Base-by-base conservation (phyloP, 2,797 vertebrate species). In the Syndactyla subalaris region DNA sequence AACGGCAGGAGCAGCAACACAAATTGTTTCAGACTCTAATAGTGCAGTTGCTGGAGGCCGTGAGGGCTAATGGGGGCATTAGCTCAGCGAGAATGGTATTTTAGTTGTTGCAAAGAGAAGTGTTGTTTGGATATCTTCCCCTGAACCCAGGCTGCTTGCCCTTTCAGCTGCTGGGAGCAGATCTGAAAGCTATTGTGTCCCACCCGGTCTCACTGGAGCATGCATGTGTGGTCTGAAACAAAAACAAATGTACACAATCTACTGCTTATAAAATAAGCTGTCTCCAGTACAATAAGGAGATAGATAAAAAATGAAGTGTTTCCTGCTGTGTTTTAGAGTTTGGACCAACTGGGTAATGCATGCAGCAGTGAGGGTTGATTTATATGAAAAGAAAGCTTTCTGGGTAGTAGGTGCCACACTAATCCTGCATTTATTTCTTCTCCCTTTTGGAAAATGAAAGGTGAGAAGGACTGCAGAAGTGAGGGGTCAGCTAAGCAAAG, bases 61-160 rank as follows among this genome's bases (percentile, higher is more conserved):
- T 59, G 55, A 1, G 6, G 79, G 62, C 58, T 93, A 81, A 84
- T 58, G 52, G 92, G 58, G 54, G 41, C 82, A 85, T 88, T 86
- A 70, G 54, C 92, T 95, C 94, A 48, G 62, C 11, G n/a, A 93
- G 62, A 86, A 88, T 52, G 89, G 92, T 58, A 75, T 90, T 89
- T 90, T 54, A 75, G 58, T 10, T 32, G 46, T 23, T 93, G 82
- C 39, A 70, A 89, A 91, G 89, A 3, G 20, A 65, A 92, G 76
- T 62, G 62, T 14, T 92, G 70, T 86, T 81, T 93, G 85, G 76
- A 30, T 84, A 23, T 83, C 88, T 92, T 78, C 41, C 38, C 46
- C 54, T 43, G 88, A 24, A 13, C 17, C 18, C 27, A 27, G 73
- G 68, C 89, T 72, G 9, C 36, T 86, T 70, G 93, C 88, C 88